Evolutionary conservation across 2,113 vertebrate genomes (phyloP), one percentile per base, ranked within the genome.

Genomic region (Forbesichthys agassizii): DNA sequence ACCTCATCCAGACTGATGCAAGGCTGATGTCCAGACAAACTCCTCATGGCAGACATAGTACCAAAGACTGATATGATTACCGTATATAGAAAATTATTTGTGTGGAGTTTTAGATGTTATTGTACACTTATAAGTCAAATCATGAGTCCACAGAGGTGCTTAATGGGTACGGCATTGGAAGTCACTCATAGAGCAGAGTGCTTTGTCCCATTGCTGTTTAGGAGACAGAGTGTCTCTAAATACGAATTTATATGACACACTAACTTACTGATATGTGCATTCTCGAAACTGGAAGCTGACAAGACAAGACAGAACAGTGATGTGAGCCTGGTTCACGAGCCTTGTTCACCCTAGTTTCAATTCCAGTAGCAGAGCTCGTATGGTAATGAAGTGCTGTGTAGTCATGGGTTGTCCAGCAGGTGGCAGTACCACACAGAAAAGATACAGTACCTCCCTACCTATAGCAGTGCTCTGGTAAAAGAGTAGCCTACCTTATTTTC

Each of bases 371-470:
- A 0, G n/a, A 54, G 27, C 10, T 13, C 3, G 5, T n/a, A 66
- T 27, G 18, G 51, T 13, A 5, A 8, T 84, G 27, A 27, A 27
- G 27, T 27, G 2, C 27, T 27, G 81, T 36, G 64, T 11, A 56
- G 9, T 3, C n/a, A 20, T 4, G 0, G 0, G 59, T 60, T 60
- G 52, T 48, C 86, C 90, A 88, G 72, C 36, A 89, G 90, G 83
- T 79, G 90, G 88, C 88, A 78, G 57, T 48, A 48, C 58, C 60
- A 73, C 83, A 88, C 79, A 84, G 68, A 58, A 80, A 56, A 80
- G 72, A 11, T 42, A 27, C 27, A 27, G 27, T 27, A 5, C 36
- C 36, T 42, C 7, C 36, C 36, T 42, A 8, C 7, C 4, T 8
- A 42, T 6, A 42, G 5, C 36, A 5, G 5, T 42, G 36, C 36